A percentile compares a stretch with the other conserved stretches of the same genome.
These are phyloP conservation scores for Dolichomitus sp. DNA, from an alignment of 2,888 invertebrate genomes.

Conservation along the genomic window DNA sequence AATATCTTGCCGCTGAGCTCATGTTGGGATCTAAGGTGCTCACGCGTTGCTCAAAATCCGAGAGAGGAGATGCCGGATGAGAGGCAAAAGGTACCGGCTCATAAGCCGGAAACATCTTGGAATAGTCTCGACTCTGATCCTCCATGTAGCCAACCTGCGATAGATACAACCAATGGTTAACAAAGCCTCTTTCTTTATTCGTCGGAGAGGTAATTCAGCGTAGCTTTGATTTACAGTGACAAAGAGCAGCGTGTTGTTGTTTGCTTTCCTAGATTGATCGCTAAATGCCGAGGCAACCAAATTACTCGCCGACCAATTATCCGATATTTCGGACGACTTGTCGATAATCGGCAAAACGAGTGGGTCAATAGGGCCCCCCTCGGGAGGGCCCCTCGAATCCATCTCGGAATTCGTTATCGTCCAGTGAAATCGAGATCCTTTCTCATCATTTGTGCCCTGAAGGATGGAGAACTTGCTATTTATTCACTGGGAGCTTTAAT, in stretches of 20 bases:
- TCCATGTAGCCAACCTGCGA: constrained; percentile 83
- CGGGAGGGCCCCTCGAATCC: constrained; percentile 85
- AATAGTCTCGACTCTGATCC: constrained; percentile 81
- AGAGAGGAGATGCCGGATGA: constrained; percentile 82
- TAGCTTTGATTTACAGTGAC: constrained; percentile 75
- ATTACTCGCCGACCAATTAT: constrained; percentile 78
- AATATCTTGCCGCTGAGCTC: constrained; percentile 89
- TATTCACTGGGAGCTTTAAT: constrained; percentile 20
- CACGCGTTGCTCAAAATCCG: constrained; percentile 84
- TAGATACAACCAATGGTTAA: not conserved
- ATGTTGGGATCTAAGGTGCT: constrained; percentile 87
- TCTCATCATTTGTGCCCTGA: not conserved
- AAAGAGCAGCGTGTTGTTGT: constrained; percentile 81
- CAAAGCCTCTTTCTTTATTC: too few species aligned
- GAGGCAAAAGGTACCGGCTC: constrained; percentile 84
- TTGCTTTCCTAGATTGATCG: constrained; percentile 79
- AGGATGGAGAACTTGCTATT: not conserved
- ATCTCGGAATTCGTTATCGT: constrained; percentile 73
- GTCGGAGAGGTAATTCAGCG: too few species aligned
- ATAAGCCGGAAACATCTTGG: constrained; percentile 82
- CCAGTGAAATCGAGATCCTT: constrained; percentile 12
- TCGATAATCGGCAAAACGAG: constrained; percentile 80
- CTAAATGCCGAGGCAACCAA: constrained; percentile 75
- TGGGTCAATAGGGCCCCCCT: constrained; percentile 84
- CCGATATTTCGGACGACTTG: constrained; percentile 77